These are phyloP conservation scores for Neotoma lepida DNA, from an alignment of 2,113 vertebrate genomes.

Conservation along the genomic window DNA sequence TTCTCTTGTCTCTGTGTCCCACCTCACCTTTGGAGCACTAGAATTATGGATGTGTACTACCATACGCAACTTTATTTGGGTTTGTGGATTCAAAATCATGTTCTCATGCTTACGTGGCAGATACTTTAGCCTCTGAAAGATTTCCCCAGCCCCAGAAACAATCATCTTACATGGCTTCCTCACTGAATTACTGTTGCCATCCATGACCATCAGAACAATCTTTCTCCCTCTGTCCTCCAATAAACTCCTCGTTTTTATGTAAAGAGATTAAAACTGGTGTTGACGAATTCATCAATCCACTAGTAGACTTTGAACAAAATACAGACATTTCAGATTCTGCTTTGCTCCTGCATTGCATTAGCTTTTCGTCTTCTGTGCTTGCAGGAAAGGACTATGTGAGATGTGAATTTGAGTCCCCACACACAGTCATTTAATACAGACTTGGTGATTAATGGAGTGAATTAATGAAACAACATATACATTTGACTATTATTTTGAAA, in stretches of 20 bases:
- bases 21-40: not conserved
- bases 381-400: not conserved
- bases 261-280: not conserved
- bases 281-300: not conserved
- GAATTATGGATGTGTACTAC: not conserved
- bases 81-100: not conserved
- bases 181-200: not conserved
- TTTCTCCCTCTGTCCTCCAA: not conserved
- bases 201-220: not conserved
- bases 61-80: not conserved
- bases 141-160: not conserved
- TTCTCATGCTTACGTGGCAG: not conserved
- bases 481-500: not conserved
- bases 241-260: not conserved
- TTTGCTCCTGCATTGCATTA: slow-evolving; percentile 6
- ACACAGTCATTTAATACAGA: not conserved
- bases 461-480: not conserved
- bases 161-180: not conserved
- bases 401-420: not conserved
- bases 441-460: not conserved
- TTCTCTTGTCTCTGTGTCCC: not conserved
- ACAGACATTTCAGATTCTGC: not conserved
- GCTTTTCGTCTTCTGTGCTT: not conserved
- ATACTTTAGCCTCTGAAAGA: not conserved
- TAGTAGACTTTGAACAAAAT: not conserved